Evolutionary conservation across 2,888 invertebrate genomes (phyloP).

Genomic region (Cancer borealis): DNA sequence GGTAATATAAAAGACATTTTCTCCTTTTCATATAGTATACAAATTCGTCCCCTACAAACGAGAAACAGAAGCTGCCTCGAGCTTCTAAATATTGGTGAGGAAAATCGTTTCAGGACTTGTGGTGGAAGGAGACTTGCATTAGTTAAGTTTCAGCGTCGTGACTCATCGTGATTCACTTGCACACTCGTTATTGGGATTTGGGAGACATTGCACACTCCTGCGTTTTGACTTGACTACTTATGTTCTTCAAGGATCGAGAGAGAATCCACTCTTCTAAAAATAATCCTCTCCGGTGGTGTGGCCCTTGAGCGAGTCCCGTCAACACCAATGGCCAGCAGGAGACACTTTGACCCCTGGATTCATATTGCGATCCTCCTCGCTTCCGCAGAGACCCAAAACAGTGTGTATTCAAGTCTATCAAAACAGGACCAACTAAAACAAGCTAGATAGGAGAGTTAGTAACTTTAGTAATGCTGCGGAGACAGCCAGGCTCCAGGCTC

Average conservation of each 20-base stretch:
- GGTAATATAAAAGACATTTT: slow-evolving; percentile 12
- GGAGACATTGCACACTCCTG: neutral
- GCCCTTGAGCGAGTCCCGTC: neutral
- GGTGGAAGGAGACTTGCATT: slow-evolving; percentile 42
- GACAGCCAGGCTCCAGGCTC: neutral
- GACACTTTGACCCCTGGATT: neutral
- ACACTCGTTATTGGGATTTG: neutral
- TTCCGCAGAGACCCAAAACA: neutral
- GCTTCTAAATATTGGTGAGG: neutral
- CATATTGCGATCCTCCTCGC: neutral
- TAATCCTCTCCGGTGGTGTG: neutral
- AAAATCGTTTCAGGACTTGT: neutral
- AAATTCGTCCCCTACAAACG: slow-evolving; percentile 29
- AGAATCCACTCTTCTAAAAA: neutral
- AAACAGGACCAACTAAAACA: slow-evolving; percentile 10
- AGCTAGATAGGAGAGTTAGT: slow-evolving; percentile 33
- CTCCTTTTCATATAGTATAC: neutral
- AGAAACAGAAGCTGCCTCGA: neutral
- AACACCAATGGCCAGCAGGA: neutral
- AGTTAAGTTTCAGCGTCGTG: neutral
- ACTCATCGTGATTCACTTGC: neutral
- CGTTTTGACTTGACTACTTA: neutral
- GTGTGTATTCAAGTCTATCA: slow-evolving; percentile 25
- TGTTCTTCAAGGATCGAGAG: neutral
- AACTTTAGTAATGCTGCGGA: neutral